Base-by-base conservation (phyloP, 1,140 invertebrate species). In the Caerostris darwini region DNA sequence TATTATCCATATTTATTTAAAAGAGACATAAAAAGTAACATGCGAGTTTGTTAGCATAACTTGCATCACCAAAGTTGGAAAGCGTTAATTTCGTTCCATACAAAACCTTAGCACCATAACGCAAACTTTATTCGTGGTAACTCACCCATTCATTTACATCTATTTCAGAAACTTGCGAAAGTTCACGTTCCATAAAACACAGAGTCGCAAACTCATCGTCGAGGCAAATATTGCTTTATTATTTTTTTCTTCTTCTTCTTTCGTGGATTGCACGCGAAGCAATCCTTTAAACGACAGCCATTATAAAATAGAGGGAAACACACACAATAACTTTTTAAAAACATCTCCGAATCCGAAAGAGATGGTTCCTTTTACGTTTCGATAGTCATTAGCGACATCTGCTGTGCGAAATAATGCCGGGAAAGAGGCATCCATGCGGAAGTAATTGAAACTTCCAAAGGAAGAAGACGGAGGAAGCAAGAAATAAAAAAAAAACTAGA, bases 371-470 rank as follows among this genome's bases (percentile, higher is more conserved):
- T 85, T 59, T 56, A 57, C 83, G 17, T 34, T 50, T 85, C 54
- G 83, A 58, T 85, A 85, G 57, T 58, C 83, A 85, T 85, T 85
- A 58, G 83, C 56, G 56, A 58, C 83, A 85, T 85, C 83, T 85
- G 83, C 54, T 59, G 17, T 19, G 57, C 7, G 82, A 85, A 85
- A 85, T 85, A 58, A 19, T 56, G n/a, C 14, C 19, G 50, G 7
- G 17, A 7, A 58, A 57, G 17, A 85, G n/a, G 56, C 53, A 85
- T 19, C 34, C 17, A 17, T 12, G 56, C 19, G 19, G 54, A 85
- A 85, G 58, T 59, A 85, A 85, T 56, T 85, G 54, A 59, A 58
- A 58, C 83, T 58, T 85, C 56, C 19, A n/a, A 34, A 85, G 56
- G 17, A 85, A 85, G 19, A 85, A 58, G 17, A 77, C 34, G 34